phyloP scores from a whole-genome alignment of 1,140 invertebrate genomes.

The Scylla paramamosain region DNA sequence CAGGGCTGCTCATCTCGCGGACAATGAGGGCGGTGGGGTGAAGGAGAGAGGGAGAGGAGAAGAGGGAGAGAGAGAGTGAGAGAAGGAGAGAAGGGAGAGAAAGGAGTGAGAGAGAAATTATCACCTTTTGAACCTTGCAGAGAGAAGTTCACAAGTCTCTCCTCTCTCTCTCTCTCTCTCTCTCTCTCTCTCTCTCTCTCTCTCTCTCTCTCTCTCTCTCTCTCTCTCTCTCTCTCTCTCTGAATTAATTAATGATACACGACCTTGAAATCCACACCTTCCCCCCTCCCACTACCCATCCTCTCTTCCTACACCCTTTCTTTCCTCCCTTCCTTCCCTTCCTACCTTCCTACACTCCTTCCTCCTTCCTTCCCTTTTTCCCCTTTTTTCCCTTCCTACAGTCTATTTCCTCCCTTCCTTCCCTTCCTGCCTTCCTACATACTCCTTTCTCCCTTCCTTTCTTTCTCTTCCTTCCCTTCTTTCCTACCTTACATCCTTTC shows the following conservation, averaged over 20 bases:
- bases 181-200: neutral
- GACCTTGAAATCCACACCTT: no score
- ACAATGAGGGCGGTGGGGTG: no score
- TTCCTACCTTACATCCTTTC: neutral
- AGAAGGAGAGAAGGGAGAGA: no score
- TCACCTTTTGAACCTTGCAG: no score
- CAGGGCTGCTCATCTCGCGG: no score
- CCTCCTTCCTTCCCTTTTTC: neutral
- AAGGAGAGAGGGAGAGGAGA: no score
- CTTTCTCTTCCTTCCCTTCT: neutral
- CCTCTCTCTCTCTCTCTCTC: no score
- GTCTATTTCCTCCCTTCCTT: neutral
- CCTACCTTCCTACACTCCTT: neutral
- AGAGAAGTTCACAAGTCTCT: no score
- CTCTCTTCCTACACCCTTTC: neutral
- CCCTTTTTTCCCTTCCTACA: neutral
- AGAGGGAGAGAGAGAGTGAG: no score
- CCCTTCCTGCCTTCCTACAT: neutral
- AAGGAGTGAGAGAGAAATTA: no score
- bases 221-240: neutral
- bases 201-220: neutral
- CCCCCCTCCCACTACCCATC: no score
- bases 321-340: neutral
- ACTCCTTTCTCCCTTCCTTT: neutral
- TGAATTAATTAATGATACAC: no score